Percentiles rank a stretch among this genome's conserved stretches.
Conservation (phyloP, 2,888 invertebrate species). For the Thecocarcelia acutangulata region DNA sequence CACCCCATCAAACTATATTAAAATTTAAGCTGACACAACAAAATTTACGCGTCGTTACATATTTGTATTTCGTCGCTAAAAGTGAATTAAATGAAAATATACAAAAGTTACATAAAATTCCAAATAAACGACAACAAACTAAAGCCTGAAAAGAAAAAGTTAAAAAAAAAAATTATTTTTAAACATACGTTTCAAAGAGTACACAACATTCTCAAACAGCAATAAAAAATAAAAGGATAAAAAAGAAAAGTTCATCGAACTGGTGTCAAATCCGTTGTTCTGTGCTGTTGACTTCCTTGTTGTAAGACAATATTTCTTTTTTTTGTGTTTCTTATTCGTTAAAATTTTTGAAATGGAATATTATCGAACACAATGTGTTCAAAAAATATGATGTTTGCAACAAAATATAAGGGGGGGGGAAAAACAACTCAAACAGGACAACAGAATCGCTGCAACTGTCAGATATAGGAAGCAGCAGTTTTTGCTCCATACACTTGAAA, state of each 20-base stretch:
- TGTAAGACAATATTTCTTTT: constrained; percentile 12
- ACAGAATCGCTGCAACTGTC: background rate
- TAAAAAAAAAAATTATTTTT: background rate
- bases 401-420: background rate
- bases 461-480: background rate
- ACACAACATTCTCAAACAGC: constrained; percentile 10
- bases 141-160: background rate
- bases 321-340: constrained; percentile 7
- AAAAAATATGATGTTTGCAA: constrained; percentile 23
- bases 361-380: constrained; percentile 50
- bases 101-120: background rate
- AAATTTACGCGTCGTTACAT: constrained; percentile 37
- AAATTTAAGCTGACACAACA: constrained; percentile 51
- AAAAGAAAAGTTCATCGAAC: constrained; percentile 49
- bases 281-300: constrained; percentile 49
- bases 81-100: constrained; percentile 22
- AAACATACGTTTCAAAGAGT: background rate
- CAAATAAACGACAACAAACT: background rate
- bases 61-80: background rate
- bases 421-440: background rate
- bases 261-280: constrained; percentile 49
- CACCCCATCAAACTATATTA: constrained; percentile 39
- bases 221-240: constrained; percentile 4
- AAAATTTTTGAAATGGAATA: constrained; percentile 26
- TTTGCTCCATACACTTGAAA: background rate